Evolutionary conservation across 92 coral and sea anemone species (phyloP), one percentile per base, ranked within the genome.

Genomic region (Siderastrea siderea): DNA sequence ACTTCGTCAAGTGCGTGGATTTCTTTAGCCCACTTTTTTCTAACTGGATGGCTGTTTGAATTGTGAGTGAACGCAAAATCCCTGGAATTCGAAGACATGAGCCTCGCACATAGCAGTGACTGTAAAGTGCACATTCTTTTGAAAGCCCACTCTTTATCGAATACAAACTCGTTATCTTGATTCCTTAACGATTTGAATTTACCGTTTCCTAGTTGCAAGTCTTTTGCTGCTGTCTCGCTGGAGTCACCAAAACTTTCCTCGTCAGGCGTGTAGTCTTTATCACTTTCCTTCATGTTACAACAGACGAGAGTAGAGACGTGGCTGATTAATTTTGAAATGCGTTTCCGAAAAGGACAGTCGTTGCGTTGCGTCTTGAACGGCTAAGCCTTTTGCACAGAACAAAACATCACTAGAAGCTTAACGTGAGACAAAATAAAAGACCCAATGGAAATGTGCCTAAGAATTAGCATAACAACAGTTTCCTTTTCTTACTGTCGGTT

Each of bases 91-190:
- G 81, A 62, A 64, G 71, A 44, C 17, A 63, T 12, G 15, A 74
- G 63, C 4, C 50, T 60, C 46, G 88, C 80, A 19, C 51, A 84
- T 12, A 84, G 88, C 2, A 84, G 73, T 47, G 88, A 84, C 81
- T 73, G 71, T 10, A 84, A 49, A 4, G 81, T 55, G 43, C 81
- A 75, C 61, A 63, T 74, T 63, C 88, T 84, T 6, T 60, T 75
- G 38, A 84, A 84, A 13, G 88, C 82, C 88, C 88, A 84, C 19
- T 84, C 88, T 73, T 75, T 84, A 48, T 84, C 88, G 75, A 84
- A 84, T 4, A 84, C 88, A 44, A 60, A 75, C 48, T 84, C 88
- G 15, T 84, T 75, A 17, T 84, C 88, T 15, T 38, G 58, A 72
- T 73, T 50, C 15, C 75, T 68, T 12, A 43, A 52, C 48, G 43